phyloP scores from a whole-genome alignment of 2,888 invertebrate genomes.

The Drosophila kokeensis region DNA sequence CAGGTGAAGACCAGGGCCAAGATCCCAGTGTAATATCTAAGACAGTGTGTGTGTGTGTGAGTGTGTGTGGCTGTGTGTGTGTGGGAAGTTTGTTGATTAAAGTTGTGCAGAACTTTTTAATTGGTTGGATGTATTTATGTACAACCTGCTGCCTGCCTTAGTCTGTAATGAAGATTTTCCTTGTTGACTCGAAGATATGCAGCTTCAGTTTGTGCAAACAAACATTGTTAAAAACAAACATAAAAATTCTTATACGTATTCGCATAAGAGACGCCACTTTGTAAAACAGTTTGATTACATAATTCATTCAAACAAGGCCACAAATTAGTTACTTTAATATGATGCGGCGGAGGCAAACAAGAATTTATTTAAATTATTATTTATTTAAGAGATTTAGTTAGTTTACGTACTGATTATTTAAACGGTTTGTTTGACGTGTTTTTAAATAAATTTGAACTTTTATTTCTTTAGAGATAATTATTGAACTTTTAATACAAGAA shows the following conservation, averaged over 20 bases:
- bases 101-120: conserved; percentile 74
- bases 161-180: conserved; percentile 18
- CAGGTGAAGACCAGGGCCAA: conserved; percentile 2
- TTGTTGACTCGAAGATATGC: conserved; percentile 32
- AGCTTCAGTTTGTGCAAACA: conserved; percentile 20
- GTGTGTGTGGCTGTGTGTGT: conserved; percentile 28
- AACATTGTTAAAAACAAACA: conserved; percentile 1
- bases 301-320: neutral
- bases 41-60: conserved; percentile 10
- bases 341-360: neutral
- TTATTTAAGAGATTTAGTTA: neutral
- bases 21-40: neutral
- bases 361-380: neutral
- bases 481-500: neutral
- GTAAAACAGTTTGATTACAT: neutral
- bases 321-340: neutral
- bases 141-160: conserved; percentile 3
- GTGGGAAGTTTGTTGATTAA: conserved; percentile 77
- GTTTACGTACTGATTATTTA: neutral
- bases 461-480: neutral
- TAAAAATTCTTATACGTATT: neutral
- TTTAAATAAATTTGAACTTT: neutral
- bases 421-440: neutral
- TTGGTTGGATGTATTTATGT: conserved; percentile 48
- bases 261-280: conserved; percentile 2